A percentile compares a stretch with the other conserved stretches of the same genome.
Evolutionary conservation across 2,797 vertebrate genomes (phyloP).

Genomic region (Hapalemur alaotrensis): DNA sequence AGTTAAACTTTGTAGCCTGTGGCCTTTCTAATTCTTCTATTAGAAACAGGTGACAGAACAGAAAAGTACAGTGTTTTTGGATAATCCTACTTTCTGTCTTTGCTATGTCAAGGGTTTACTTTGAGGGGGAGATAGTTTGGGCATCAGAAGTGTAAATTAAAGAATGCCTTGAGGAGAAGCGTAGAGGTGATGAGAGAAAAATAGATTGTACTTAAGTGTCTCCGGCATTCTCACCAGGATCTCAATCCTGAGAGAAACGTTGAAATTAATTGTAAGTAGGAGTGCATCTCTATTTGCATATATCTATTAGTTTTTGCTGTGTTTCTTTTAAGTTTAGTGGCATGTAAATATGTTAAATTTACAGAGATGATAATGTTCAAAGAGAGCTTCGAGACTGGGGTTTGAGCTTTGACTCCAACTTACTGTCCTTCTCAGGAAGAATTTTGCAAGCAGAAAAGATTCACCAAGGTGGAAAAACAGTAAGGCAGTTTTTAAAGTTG

Average conservation of each 20-base stretch:
- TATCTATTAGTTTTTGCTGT: neutral
- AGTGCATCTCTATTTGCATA: accelerated
- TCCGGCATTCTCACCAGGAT: neutral
- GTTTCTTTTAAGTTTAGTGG: neutral
- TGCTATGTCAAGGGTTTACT: neutral
- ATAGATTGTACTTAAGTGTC: accelerated
- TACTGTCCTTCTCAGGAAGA: conserved; percentile 90
- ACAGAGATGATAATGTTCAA: conserved; percentile 90
- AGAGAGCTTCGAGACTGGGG: conserved; percentile 93
- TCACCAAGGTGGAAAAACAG: conserved; percentile 87
- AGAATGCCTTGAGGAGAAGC: neutral
- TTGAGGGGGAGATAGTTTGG: neutral
- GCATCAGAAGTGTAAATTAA: neutral
- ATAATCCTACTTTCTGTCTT: neutral
- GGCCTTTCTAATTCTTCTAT: neutral
- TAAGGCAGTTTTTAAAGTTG: conserved; percentile 75
- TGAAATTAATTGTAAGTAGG: too few relatives aligned
- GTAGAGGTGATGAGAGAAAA: neutral
- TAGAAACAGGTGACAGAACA: neutral
- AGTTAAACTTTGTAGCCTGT: accelerated
- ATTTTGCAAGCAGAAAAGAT: conserved; percentile 93
- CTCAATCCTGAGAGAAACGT: neutral
- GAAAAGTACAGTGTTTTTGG: neutral
- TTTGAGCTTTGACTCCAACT: conserved; percentile 91
- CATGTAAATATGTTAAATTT: conserved; percentile 10